phyloP scores from a whole-genome alignment of 1,140 invertebrate genomes.

The Panagrolaimus sp. region DNA sequence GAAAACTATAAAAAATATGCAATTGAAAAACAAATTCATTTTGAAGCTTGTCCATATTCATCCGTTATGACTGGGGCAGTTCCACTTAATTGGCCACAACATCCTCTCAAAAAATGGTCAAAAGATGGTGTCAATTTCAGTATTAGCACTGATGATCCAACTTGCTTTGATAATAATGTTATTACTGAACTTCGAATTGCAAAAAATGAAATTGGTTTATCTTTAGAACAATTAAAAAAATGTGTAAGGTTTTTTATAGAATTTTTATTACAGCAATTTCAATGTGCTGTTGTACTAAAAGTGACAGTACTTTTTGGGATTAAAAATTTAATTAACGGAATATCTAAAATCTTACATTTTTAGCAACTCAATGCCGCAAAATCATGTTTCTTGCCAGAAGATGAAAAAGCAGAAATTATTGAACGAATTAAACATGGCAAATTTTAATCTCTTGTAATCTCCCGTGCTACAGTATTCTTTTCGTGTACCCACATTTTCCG shows the following conservation, averaged over 20 bases:
- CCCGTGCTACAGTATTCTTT: no score
- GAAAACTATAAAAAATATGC: conserved; percentile 61
- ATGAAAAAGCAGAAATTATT: conserved; percentile 62
- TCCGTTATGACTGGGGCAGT: conserved; percentile 65
- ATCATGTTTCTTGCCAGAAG: conserved; percentile 61
- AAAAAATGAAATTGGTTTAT: conserved; percentile 62
- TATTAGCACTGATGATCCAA: conserved; percentile 67
- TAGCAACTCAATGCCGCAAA: conserved; percentile 65
- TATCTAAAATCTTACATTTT: neutral
- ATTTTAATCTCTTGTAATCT: no score
- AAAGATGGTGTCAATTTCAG: conserved; percentile 66
- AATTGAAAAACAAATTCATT: conserved; percentile 61
- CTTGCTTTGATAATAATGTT: conserved; percentile 63
- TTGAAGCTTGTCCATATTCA: conserved; percentile 66
- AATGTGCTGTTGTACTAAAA: no score
- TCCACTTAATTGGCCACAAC: conserved; percentile 47
- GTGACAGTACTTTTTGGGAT: no score
- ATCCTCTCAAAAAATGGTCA: conserved; percentile 63
- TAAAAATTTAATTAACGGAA: no score
- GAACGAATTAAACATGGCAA: neutral
- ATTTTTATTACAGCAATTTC: no score
- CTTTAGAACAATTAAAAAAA: conserved; percentile 62
- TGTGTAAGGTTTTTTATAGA: conserved; percentile 60
- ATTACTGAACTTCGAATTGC: conserved; percentile 63
- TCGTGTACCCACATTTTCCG: no score